Evolutionary conservation across 1,140 invertebrate genomes (phyloP), one percentile per base, ranked within the genome.

Genomic region (Orchesella cincta): DNA sequence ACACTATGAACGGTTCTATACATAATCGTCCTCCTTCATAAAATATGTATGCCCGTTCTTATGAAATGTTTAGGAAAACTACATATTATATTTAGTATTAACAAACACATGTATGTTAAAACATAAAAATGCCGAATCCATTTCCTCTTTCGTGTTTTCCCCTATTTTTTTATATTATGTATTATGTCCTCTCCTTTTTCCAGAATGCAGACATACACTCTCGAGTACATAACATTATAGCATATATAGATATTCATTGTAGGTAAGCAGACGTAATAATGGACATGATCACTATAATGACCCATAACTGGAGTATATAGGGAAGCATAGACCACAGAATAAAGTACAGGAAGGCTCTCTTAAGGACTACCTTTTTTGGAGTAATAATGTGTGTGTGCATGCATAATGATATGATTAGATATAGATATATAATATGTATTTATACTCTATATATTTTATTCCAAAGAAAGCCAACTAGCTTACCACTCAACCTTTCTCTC

Each of bases 51-150:
- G n/a, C n/a, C n/a, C n/a, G n/a, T n/a, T n/a, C n/a, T n/a, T n/a
- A n/a, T n/a, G n/a, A n/a, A n/a, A n/a, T n/a, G n/a, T n/a, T n/a
- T n/a, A 57, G 14, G 23, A 57, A 57, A 57, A 46, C 5, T 46
- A 46, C 23, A 57, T 57, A 57, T 14, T 57, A 57, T 46, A 46
- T 12, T 18, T 33, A 16, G 26, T 57, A 57, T 18, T 57, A 57
- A 23, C 3, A 57, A 57, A 29, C 8, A 33, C 62, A 67, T 67
- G 62, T 67, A 31, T 12, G n/a, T n/a, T 31, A 67, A 29, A 29
- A 67, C n/a, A 67, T 31, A 67, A 67, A 67, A 67, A 67, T 67
- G 33, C 33, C 33, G 62, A 29, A 67, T 67, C 62, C 31, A 33
- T 67, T 67, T 67, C 62, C 62, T 67, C 28, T 67, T 23, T 67